Evolutionary conservation across 2,888 invertebrate species (phyloP), one percentile per base, ranked within the genome.

Genomic region (Salticus scenicus): DNA sequence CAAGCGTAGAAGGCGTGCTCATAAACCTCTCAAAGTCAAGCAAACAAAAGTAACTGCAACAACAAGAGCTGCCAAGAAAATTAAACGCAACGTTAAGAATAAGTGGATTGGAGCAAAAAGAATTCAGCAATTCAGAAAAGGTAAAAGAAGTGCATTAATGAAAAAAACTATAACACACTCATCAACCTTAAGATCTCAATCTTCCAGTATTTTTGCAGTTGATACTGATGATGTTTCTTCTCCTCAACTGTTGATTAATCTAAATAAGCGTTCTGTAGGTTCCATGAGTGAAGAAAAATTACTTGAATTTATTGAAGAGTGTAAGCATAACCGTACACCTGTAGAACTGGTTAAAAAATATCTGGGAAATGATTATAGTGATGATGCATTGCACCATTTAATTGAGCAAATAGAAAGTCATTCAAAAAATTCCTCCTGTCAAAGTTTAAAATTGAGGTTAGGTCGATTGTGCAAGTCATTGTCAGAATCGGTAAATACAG

Each of bases 341-440:
- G 0, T 72, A 4, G 42, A 66, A 51, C 20, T 83, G 42, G 76
- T 63, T 1, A 8, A 12, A 12, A 76, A 83, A 7, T 76, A 76
- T 20, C 33, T 83, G n/a, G 71, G 31, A 2, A 37, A 67, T 12
- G 20, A 24, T 57, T 57, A 17, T 24, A 24, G 24, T 24, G 4
- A 5, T 24, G 24, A 24, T 7, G 24, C 20, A 12, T 4, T 57
- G 4, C 57, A 7, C 2, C 4, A 17, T 1, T 12, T 57, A 24
- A 57, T 57, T 57, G 57, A 57, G 20, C 57, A 57, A 17, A 24
- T 57, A 57, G 1, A 24, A 4, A 24, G 17, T n/a, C n/a, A 4
- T 57, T 24, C 24, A 57, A 57, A 7, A 24, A 2, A 24, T 4
- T 4, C 12, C 57, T 24, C 5, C 1, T 4, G 17, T 57, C 1